Conservation (phyloP, 2,797 vertebrate genomes). For the Strix occidentalis region DNA sequence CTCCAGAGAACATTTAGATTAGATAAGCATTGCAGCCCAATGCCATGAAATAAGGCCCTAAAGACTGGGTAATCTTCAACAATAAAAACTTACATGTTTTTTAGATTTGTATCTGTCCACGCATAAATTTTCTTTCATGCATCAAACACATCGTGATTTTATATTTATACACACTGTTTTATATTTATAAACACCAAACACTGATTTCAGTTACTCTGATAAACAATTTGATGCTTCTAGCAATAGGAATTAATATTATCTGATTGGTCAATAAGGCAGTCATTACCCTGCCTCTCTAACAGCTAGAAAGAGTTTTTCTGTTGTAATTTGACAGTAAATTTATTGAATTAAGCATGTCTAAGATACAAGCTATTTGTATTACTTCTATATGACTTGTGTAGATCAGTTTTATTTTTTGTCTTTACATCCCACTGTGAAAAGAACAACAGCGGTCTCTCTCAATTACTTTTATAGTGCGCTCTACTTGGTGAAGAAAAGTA, state of each 20-base stretch:
- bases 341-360: neutral
- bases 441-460: neutral
- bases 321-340: neutral
- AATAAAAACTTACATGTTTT: neutral
- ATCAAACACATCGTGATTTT: neutral
- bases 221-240: neutral
- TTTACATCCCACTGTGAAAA: neutral
- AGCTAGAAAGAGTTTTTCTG: neutral
- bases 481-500: neutral
- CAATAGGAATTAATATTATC: neutral
- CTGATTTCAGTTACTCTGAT: neutral
- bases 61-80: neutral
- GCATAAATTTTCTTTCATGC: neutral
- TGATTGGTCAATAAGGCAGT: neutral
- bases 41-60: neutral
- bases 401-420: neutral
- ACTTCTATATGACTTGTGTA: neutral
- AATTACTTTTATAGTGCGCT: neutral
- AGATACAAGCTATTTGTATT: neutral
- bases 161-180: neutral
- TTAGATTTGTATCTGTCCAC: neutral
- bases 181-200: neutral
- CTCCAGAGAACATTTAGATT: neutral
- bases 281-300: neutral
- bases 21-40: neutral